Evolutionary conservation across 2,113 vertebrate genomes (phyloP), one percentile per base, ranked within the genome.

Genomic region (Syngnathus floridae): DNA sequence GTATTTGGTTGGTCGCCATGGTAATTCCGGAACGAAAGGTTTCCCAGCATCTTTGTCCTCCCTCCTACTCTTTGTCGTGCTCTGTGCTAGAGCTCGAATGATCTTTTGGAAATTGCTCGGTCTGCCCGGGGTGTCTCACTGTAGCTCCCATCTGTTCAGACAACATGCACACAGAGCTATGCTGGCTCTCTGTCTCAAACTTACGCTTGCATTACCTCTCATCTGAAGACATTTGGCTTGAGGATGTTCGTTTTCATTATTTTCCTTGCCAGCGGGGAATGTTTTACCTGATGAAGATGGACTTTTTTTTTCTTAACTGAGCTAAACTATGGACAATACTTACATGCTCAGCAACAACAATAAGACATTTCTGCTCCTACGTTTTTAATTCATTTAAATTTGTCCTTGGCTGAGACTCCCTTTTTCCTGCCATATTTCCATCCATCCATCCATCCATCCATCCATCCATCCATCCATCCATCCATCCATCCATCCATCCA

Each of bases 61-160:
- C 49, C 82, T 75, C 66, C 48, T 74, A 72, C 67, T 67, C 78
- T 7, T 62, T 72, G 22, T 72, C 26, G 4, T 64, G 76, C 66
- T 48, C 68, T 64, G 72, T 40, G 69, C 72, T 54, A 65, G 71
- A 51, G 68, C 78, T 74, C 65, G 73, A 82, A 72, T 78, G 78
- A 80, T 77, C 83, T 80, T 86, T 86, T 84, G 81, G 78, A 83
- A 81, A 82, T 82, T 71, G 75, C 70, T 70, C 67, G 45, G 70
- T 74, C 75, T 79, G 86, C 86, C 82, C 70, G 74, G 66, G 77
- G 81, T 76, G 72, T 70, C 74, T 74, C 72, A 72, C 72, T 80
- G 75, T 73, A 78, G 71, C 77, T 72, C 72, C 80, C 86, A 87
- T 88, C 83, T 88, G 83, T 71, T 83, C 73, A 45, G 58, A 79